These are phyloP conservation scores for Tetramorium alpestre DNA, from an alignment of 1,140 invertebrate species.

Conservation along the genomic window DNA sequence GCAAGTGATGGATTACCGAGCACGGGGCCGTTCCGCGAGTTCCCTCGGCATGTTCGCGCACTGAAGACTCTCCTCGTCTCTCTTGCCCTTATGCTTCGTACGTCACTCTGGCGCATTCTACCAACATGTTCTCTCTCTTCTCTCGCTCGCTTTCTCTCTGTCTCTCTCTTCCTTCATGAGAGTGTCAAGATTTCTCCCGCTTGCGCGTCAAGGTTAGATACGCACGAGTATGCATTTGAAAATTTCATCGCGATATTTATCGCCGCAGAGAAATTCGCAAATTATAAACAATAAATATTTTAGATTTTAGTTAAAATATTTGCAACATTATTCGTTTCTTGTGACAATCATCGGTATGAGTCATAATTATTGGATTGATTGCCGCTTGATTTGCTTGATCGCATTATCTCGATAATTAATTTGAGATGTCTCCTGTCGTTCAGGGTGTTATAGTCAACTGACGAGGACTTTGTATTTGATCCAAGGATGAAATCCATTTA, in stretches of 20 bases:
- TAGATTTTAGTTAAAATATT: not conserved
- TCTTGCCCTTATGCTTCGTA: constrained; percentile 50
- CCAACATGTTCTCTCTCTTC: not conserved
- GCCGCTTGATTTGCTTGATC: not conserved
- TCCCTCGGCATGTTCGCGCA: constrained; percentile 67
- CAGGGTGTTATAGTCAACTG: not conserved
- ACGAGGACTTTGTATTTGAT: not conserved
- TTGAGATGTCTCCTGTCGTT: not conserved
- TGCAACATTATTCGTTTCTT: not conserved
- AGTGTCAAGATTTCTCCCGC: constrained; percentile 4
- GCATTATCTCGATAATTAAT: not conserved
- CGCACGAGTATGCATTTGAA: constrained; percentile 2
- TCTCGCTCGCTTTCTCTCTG: not conserved
- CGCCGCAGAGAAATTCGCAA: not conserved
- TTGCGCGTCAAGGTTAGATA: not conserved
- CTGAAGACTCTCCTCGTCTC: constrained; percentile 69
- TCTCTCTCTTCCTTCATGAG: not conserved
- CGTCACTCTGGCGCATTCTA: constrained; percentile 27
- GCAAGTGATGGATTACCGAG: constrained; percentile 83
- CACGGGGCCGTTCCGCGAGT: constrained; percentile 56
- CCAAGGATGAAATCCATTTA: constrained; percentile 12
- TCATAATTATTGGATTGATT: not conserved
- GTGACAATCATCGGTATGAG: not conserved
- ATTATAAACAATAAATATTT: not conserved
- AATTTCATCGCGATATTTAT: constrained; percentile 23